A percentile compares a stretch with the other conserved stretches of the same genome.
Evolutionary conservation across 2,888 invertebrate genomes (phyloP).

Genomic region (Calliopum simillimum): DNA sequence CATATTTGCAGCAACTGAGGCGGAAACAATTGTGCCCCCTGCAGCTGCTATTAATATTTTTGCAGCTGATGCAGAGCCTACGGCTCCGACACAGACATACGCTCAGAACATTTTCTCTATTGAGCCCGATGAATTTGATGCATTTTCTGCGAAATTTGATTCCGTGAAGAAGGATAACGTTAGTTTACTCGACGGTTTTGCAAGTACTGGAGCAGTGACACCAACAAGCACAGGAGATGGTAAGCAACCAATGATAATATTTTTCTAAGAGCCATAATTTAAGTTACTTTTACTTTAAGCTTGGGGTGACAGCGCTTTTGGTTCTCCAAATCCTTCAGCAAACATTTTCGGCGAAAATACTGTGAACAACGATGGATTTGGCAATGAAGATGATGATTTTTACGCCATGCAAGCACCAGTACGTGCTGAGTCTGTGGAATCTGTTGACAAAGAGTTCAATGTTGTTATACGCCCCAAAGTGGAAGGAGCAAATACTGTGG

Average conservation of each 20-base stretch:
- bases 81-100: slow-evolving; percentile 47
- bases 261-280: not conserved
- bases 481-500: slow-evolving; percentile 68
- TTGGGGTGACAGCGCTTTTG: slow-evolving; percentile 66
- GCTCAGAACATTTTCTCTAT: slow-evolving; percentile 60
- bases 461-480: slow-evolving; percentile 78
- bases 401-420: slow-evolving; percentile 81
- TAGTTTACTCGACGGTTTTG: slow-evolving; percentile 63
- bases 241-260: slow-evolving; percentile 46
- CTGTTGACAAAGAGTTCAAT: slow-evolving; percentile 80
- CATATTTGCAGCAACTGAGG: slow-evolving; percentile 46
- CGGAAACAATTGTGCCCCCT: slow-evolving; percentile 39
- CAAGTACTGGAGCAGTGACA: slow-evolving; percentile 61
- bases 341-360: slow-evolving; percentile 59
- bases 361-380: slow-evolving; percentile 70
- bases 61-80: slow-evolving; percentile 61
- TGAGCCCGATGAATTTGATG: slow-evolving; percentile 81
- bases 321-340: slow-evolving; percentile 57
- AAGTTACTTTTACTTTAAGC: slow-evolving; percentile 49
- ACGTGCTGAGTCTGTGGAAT: slow-evolving; percentile 78
- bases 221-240: slow-evolving; percentile 61
- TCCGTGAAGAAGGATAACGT: slow-evolving; percentile 68
- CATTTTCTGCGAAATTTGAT: slow-evolving; percentile 90
- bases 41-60: slow-evolving; percentile 52
- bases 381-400: slow-evolving; percentile 81